Evolutionary conservation across 2,113 vertebrate genomes (phyloP), one percentile per base, ranked within the genome.

Genomic region (Anhinga anhinga): DNA sequence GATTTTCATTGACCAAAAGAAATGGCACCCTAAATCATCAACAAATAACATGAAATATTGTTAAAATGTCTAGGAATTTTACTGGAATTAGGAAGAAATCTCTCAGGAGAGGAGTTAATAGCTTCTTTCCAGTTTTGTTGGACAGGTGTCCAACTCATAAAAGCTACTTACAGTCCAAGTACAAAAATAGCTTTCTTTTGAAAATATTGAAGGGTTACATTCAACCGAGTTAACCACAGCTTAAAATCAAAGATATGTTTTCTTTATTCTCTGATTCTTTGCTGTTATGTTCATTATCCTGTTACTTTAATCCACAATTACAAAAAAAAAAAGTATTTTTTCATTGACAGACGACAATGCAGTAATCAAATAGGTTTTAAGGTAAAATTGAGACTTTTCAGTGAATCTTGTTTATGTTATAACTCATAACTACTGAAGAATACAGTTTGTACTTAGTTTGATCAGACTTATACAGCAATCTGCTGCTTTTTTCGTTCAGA

Each of bases 371-470:
- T 11, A 58, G 21, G 42, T 62, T 92, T 95, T 87, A 89, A 69
- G 25, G 29, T 71, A 87, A 93, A 94, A 93, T 69, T 88, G 40
- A 78, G 77, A 70, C 66, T 62, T 87, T 77, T 72, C 63, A 69
- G 36, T 45, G 44, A 83, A 52, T 44, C 44, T 74, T 73, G 11
- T 79, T 59, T 77, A 67, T 34, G 29, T 34, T 81, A 20, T 14
- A 95, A 69, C 49, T 91, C 61, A 40, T 42, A 40, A 61, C 69
- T 95, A 56, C 59, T 50, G 85, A 93, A 93, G 74, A 95, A 96
- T 72, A 85, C 38, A 88, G 50, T 50, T 80, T 69, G 65, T 71
- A 69, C 83, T 93, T 90, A 66, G 88, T 97, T 92, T 85, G 66
- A 91, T 93, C 66, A 85, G 52, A 72, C 38, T 92, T 73, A 61